Evolutionary conservation across 2,888 invertebrate species (phyloP).

Genomic region (Nezara viridula): DNA sequence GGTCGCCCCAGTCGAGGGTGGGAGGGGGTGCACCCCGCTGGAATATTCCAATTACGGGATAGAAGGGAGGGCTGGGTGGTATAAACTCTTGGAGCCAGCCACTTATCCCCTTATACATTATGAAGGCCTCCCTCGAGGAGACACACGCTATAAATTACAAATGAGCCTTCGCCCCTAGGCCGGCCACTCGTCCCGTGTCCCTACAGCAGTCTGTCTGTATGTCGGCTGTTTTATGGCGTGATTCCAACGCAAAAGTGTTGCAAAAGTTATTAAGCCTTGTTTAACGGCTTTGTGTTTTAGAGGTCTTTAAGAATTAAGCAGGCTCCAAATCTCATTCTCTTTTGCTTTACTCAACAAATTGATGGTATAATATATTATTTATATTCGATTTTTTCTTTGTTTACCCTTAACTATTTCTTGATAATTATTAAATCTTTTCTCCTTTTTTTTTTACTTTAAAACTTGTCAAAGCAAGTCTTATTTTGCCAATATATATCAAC

Average conservation of each 20-base stretch:
- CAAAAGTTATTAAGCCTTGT: background rate
- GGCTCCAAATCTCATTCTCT: too few species aligned
- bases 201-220: background rate
- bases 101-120: constrained; percentile 48
- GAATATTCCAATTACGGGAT: constrained; percentile 38
- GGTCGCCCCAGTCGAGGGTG: background rate
- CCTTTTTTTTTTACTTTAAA: too few species aligned
- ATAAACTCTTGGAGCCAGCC: constrained; percentile 33
- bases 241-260: background rate
- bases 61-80: background rate
- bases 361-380: too few species aligned
- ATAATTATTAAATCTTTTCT: too few species aligned
- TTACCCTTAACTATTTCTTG: too few species aligned
- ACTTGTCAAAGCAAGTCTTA: too few species aligned
- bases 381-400: too few species aligned
- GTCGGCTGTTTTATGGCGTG: background rate
- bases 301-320: background rate
- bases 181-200: constrained; percentile 9
- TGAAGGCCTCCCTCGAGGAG: constrained; percentile 28
- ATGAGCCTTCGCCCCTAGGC: constrained; percentile 19
- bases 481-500: too few species aligned
- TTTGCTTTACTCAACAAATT: too few species aligned
- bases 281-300: background rate
- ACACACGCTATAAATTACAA: constrained; percentile 32
- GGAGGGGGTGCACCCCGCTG: background rate